Percentiles rank a stretch among this genome's conserved stretches.
phyloP scores from a whole-genome alignment of 2,888 invertebrate species.

The Disparrhopalites patrizii region DNA sequence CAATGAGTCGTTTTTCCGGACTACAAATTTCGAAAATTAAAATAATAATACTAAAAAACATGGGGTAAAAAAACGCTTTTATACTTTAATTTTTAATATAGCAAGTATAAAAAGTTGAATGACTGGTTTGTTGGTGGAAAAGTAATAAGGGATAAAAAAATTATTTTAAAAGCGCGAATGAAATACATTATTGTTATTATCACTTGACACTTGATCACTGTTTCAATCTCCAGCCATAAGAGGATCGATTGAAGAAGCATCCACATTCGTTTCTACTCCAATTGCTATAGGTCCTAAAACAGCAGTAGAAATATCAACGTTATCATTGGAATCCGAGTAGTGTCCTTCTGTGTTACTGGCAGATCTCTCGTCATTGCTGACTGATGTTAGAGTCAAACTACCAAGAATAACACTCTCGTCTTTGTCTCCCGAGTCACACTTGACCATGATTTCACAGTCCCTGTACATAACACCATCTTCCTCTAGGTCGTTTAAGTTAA shows the following conservation, averaged over 20 bases:
- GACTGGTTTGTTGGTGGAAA: too few relatives aligned
- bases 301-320: constrained; percentile 9
- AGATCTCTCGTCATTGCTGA: constrained; percentile 20
- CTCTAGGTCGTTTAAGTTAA: background rate
- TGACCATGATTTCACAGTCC: constrained; percentile 7
- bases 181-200: too few relatives aligned
- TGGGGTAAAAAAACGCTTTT: too few relatives aligned
- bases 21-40: too few relatives aligned
- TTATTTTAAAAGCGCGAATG: too few relatives aligned
- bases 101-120: too few relatives aligned
- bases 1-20: too few relatives aligned
- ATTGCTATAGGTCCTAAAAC: constrained; percentile 30
- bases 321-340: constrained; percentile 21
- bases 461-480: constrained; percentile 13
- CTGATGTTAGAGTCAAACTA: constrained; percentile 18
- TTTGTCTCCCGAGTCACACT: background rate
- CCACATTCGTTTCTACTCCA: constrained; percentile 24
- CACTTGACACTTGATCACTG: background rate
- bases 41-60: too few relatives aligned
- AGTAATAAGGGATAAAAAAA: too few relatives aligned
- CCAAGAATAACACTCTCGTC: constrained; percentile 24
- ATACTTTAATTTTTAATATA: too few relatives aligned
- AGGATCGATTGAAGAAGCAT: constrained; percentile 24
- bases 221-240: constrained; percentile 28
- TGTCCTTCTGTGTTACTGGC: constrained; percentile 18